These are phyloP conservation scores for Rhingia campestris DNA, from an alignment of 2,888 invertebrate species.

Conservation along the genomic window DNA sequence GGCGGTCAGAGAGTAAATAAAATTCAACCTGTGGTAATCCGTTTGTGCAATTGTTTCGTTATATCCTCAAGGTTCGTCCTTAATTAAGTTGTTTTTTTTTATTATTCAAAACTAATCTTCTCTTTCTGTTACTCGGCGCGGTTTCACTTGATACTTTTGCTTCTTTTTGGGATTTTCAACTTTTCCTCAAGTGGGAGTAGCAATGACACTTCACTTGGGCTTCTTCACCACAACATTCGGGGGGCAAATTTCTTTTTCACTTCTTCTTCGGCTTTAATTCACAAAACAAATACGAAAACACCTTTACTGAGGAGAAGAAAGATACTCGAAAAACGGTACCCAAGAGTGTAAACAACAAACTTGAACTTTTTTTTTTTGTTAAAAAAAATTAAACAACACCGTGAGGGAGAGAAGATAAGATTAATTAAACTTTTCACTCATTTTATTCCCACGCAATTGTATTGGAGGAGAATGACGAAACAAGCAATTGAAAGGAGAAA, in stretches of 20 bases:
- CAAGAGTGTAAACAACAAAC: conserved; percentile 34
- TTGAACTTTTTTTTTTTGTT: conserved; percentile 23
- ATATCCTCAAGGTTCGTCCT: no score
- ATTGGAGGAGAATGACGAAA: neutral
- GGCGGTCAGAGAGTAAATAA: neutral
- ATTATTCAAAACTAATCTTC: no score
- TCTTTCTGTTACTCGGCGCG: no score
- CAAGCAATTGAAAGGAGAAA: neutral
- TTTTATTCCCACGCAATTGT: conserved; percentile 51
- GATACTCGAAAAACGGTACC: neutral
- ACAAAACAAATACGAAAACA: conserved; percentile 17
- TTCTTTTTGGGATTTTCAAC: no score
- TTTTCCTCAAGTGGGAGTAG: no score
- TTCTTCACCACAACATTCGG: neutral
- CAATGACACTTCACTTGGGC: conserved; percentile 7
- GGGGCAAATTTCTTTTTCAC: neutral
- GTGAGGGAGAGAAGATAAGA: conserved; percentile 4
- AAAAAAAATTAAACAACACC: conserved; percentile 25
- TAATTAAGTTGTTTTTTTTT: no score
- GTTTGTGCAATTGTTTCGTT: no score
- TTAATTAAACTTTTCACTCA: conserved; percentile 31
- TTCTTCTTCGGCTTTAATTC: neutral
- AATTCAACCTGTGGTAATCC: conserved; percentile 7
- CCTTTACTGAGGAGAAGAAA: conserved; percentile 1
- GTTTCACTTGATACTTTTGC: no score